Evolutionary conservation across 2,113 vertebrate species (phyloP).

Genomic region (Spilogale gracilis): DNA sequence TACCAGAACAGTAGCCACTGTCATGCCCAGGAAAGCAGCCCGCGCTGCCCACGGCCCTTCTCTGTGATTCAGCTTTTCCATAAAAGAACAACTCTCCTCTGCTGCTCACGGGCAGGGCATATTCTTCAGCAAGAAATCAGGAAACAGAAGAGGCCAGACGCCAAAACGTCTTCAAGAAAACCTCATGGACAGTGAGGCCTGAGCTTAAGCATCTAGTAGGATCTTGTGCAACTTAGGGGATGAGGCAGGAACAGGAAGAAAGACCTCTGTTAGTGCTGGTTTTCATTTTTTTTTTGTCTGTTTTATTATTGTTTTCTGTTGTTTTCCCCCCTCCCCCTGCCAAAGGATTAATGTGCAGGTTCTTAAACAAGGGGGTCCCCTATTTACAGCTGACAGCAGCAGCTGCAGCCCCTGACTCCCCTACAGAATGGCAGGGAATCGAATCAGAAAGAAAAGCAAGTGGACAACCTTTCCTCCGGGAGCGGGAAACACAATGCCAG

Average conservation of each 20-base stretch:
- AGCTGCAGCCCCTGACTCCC: conserved; percentile 89
- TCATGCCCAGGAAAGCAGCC: not conserved
- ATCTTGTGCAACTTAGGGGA: not conserved
- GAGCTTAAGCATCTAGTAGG: not conserved
- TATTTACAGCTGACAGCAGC: conserved; percentile 87
- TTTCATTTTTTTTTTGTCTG: not conserved
- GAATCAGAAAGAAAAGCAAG: conserved; percentile 90
- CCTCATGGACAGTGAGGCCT: not conserved
- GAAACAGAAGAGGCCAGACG: not conserved
- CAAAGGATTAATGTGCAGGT: conserved; percentile 84
- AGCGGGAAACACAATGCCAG: conserved; percentile 88
- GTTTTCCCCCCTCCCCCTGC: conserved; percentile 54
- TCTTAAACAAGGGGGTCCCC: conserved; percentile 87
- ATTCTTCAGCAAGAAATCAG: conserved; percentile 18
- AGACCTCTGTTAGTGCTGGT: not conserved
- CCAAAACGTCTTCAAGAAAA: not conserved
- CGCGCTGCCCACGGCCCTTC: not conserved
- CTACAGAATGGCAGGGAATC: conserved; percentile 88
- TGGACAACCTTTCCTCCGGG: conserved; percentile 89
- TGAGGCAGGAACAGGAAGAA: not conserved
- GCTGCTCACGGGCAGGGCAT: not conserved
- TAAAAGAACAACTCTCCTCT: not conserved
- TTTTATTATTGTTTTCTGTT: conserved; percentile 9
- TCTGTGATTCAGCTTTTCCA: not conserved
- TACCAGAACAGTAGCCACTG: not conserved